Percentiles rank a stretch among this genome's conserved stretches.
These are phyloP conservation scores for Hoplias malabaricus DNA, from an alignment of 2,113 vertebrate genomes.

Conservation along the genomic window DNA sequence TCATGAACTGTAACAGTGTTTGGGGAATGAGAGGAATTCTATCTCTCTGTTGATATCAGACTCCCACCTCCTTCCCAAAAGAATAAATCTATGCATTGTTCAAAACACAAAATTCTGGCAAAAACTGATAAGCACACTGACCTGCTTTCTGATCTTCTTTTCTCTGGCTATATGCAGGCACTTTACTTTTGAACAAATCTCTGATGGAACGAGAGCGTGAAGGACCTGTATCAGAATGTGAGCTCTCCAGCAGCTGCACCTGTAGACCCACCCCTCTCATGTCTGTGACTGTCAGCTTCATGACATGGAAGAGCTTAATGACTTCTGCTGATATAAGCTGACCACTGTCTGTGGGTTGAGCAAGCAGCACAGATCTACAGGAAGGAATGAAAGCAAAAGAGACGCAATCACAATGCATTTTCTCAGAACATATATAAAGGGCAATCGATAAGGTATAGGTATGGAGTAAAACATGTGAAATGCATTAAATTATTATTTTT, in stretches of 20 bases:
- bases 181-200: slow-evolving; percentile 81
- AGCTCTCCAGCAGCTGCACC: slow-evolving; percentile 84
- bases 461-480: too few species aligned
- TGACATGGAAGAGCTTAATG: slow-evolving; percentile 87
- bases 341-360: slow-evolving; percentile 87
- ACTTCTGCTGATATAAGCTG: slow-evolving; percentile 86
- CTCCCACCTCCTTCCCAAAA: too few species aligned
- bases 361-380: slow-evolving; percentile 85
- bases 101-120: background rate
- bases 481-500: too few species aligned
- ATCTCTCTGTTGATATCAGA: too few species aligned
- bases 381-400: background rate
- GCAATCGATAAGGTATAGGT: background rate
- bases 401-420: background rate
- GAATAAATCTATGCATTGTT: too few species aligned
- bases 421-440: background rate
- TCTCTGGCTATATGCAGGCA: slow-evolving; percentile 51
- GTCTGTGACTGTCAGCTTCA: slow-evolving; percentile 90
- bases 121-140: background rate
- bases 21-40: too few species aligned
- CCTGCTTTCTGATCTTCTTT: slow-evolving; percentile 19
- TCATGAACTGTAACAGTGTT: too few species aligned
- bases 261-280: slow-evolving; percentile 95
- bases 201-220: slow-evolving; percentile 78
- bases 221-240: slow-evolving; percentile 55